A percentile compares a stretch with the other conserved stretches of the same genome.
These are phyloP conservation scores for Ageneiosus marmoratus DNA, from an alignment of 2,113 vertebrate species.

Conservation along the genomic window DNA sequence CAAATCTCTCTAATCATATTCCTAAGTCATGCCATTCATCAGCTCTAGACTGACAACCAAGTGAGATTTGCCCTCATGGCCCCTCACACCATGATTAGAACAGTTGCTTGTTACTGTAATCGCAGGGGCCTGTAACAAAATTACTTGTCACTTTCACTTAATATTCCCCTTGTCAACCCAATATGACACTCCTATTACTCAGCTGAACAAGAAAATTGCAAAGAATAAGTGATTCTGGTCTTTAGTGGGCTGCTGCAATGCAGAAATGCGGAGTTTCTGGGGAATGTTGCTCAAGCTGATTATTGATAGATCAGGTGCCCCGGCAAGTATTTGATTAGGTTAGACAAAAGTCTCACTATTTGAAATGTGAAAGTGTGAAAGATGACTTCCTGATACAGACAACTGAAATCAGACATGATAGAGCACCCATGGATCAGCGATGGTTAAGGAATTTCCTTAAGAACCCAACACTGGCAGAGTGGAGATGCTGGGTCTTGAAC, in stretches of 20 bases:
- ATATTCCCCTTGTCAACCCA: too few species aligned
- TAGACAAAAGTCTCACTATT: slow-evolving; percentile 23
- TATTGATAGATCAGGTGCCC: slow-evolving; percentile 25
- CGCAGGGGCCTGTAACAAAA: neutral
- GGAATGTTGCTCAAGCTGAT: neutral
- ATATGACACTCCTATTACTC: neutral
- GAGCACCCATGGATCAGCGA: too few species aligned
- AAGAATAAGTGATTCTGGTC: neutral
- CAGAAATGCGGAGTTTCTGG: slow-evolving; percentile 2
- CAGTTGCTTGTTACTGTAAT: neutral
- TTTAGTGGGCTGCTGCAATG: neutral
- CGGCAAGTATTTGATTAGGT: slow-evolving; percentile 17
- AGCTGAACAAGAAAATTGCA: neutral
- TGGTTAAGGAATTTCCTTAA: too few species aligned
- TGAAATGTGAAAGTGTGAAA: neutral
- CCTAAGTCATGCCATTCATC: neutral
- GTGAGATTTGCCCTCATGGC: neutral
- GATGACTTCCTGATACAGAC: slow-evolving; percentile 4
- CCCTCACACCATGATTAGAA: neutral
- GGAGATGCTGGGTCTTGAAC: too few species aligned
- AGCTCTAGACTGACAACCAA: neutral
- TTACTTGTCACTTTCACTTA: slow-evolving; percentile 3
- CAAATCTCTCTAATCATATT: neutral
- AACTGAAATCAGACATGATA: neutral
- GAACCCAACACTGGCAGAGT: too few species aligned